Percentiles rank a stretch among this genome's conserved stretches.
phyloP scores from a whole-genome alignment of 2,797 vertebrate species.

The Leucoraja ocellata region DNA sequence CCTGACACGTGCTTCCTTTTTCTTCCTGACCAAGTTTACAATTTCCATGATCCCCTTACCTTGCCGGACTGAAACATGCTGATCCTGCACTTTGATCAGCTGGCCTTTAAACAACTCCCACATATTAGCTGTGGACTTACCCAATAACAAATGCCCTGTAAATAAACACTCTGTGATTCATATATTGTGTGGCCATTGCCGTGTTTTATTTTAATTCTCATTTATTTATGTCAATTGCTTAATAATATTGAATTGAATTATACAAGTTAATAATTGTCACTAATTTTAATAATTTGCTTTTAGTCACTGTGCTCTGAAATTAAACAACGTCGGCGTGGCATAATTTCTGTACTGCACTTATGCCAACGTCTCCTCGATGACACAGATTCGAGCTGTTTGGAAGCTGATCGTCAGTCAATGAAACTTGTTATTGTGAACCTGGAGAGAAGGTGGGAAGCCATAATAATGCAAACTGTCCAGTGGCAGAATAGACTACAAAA shows the following conservation, averaged over 20 bases:
- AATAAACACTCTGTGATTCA: not conserved
- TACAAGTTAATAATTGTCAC: conserved; percentile 19
- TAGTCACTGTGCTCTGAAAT: conserved; percentile 85
- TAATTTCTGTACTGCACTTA: conserved; percentile 78
- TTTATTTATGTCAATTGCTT: conserved; percentile 13
- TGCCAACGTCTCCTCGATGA: conserved; percentile 88
- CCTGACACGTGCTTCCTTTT: no score
- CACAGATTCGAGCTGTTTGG: conserved; percentile 65
- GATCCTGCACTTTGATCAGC: no score
- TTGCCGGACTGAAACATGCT: no score
- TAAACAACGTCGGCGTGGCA: conserved; percentile 73
- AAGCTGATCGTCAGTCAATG: conserved; percentile 72
- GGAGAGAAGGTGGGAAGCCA: conserved; percentile 93
- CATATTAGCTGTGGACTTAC: no score
- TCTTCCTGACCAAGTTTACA: no score
- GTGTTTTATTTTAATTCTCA: not conserved
- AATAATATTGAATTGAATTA: conserved; percentile 1
- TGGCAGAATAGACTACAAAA: conserved; percentile 84
- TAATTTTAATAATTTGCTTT: conserved; percentile 41
- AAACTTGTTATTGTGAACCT: conserved; percentile 90
- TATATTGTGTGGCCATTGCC: not conserved
- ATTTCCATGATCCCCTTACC: no score
- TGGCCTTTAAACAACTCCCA: no score
- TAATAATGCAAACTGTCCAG: conserved; percentile 94
- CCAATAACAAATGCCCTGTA: not conserved